These are phyloP conservation scores for Todus mexicanus DNA, from an alignment of 2,797 vertebrate genomes.

Conservation along the genomic window DNA sequence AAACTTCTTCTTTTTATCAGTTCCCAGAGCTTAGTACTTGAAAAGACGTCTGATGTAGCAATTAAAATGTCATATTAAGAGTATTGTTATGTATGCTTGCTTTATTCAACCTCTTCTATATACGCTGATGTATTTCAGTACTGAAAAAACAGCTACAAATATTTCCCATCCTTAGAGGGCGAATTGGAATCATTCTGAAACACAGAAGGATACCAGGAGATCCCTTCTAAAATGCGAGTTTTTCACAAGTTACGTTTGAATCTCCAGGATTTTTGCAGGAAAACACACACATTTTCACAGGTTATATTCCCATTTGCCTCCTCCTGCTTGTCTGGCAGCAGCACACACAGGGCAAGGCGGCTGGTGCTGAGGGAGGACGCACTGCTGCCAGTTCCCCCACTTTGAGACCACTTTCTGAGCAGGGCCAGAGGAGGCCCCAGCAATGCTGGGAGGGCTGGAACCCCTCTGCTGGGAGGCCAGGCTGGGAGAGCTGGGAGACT, in stretches of 20 bases:
- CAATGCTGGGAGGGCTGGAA: not conserved
- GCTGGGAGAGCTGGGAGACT: not conserved
- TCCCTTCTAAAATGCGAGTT: not conserved
- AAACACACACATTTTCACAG: not conserved
- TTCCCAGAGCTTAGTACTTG: not conserved
- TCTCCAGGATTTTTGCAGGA: not conserved
- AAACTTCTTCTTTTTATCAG: not conserved
- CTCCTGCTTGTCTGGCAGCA: not conserved
- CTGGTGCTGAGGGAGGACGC: not conserved
- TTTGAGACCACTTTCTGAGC: not conserved
- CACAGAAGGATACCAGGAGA: not conserved
- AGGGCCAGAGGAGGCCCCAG: not conserved
- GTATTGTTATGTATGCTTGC: not conserved
- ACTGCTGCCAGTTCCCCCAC: not conserved
- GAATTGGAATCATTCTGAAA: not conserved
- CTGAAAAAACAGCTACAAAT: not conserved
- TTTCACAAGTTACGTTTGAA: not conserved
- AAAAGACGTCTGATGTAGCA: not conserved
- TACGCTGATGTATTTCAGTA: not conserved
- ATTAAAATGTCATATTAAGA: slow-evolving; percentile 46
- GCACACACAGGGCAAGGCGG: fast-evolving
- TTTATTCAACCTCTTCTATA: not conserved
- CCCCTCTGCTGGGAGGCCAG: not conserved
- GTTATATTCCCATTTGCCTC: not conserved
- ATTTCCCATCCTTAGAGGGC: not conserved